Percentiles rank a stretch among this genome's conserved stretches.
These are phyloP conservation scores for Archips xylosteana DNA, from an alignment of 2,888 invertebrate species.

Conservation along the genomic window DNA sequence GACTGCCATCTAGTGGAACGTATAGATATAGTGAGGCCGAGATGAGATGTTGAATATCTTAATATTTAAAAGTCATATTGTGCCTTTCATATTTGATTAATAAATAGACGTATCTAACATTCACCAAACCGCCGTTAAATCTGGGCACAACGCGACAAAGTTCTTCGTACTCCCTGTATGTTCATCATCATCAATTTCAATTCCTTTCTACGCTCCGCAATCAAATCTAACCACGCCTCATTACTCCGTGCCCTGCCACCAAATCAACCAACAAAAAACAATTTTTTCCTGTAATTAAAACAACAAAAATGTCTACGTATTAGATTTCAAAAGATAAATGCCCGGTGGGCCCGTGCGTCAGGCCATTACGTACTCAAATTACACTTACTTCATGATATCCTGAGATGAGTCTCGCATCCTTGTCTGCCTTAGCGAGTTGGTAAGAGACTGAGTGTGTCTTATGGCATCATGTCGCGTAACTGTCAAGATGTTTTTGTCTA, in stretches of 20 bases:
- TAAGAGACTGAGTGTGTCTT: conserved; percentile 12
- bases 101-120: too few species aligned
- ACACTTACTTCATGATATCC: conserved; percentile 12
- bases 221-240: conserved; percentile 23
- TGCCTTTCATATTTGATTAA: too few species aligned
- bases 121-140: neutral
- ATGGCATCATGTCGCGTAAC: conserved; percentile 1
- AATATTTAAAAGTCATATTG: too few species aligned
- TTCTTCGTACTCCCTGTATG: neutral
- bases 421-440: neutral
- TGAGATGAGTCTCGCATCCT: neutral
- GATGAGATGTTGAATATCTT: too few species aligned
- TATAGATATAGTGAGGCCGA: too few species aligned
- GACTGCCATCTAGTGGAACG: too few species aligned
- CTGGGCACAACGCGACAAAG: neutral
- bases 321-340: conserved; percentile 40
- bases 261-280: conserved; percentile 20
- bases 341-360: conserved; percentile 40
- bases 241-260: conserved; percentile 15
- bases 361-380: conserved; percentile 34
- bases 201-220: neutral
- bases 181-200: neutral
- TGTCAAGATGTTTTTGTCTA: conserved; percentile 28
- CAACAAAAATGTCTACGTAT: conserved; percentile 19
- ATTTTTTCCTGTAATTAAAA: conserved; percentile 30